These are phyloP conservation scores for Antechinus stuartii DNA, from an alignment of 2,113 vertebrate species.

Conservation along the genomic window DNA sequence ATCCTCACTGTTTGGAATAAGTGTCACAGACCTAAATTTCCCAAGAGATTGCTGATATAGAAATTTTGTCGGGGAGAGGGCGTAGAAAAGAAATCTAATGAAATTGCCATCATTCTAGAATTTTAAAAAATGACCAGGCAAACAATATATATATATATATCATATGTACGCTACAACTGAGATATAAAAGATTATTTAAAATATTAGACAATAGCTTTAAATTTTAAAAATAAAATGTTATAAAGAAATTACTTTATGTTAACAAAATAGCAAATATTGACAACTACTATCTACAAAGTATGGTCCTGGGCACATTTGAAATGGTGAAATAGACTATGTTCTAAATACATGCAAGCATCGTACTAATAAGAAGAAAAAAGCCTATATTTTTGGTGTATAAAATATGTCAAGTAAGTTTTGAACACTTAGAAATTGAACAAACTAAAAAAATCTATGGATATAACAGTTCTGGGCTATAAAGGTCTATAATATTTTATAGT, in stretches of 20 bases:
- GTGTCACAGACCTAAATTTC: conserved; percentile 45
- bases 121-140: conserved; percentile 26
- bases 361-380: neutral
- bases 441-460: neutral
- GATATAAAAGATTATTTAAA: conserved; percentile 42
- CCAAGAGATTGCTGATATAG: conserved; percentile 49
- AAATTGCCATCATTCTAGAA: conserved; percentile 3
- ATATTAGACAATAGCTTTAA: conserved; percentile 21
- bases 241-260: conserved; percentile 36
- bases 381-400: neutral
- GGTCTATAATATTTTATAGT: neutral
- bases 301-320: neutral
- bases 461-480: neutral
- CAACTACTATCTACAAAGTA: neutral
- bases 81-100: neutral
- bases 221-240: neutral
- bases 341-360: neutral
- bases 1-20: conserved; percentile 13
- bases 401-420: neutral
- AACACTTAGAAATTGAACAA: neutral
- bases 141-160: conserved; percentile 5
- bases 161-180: neutral
- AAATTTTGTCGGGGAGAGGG: neutral
- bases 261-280: conserved; percentile 37
- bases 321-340: neutral